Evolutionary conservation across 1,140 invertebrate genomes (phyloP).

Genomic region (Drosophila willistoni): DNA sequence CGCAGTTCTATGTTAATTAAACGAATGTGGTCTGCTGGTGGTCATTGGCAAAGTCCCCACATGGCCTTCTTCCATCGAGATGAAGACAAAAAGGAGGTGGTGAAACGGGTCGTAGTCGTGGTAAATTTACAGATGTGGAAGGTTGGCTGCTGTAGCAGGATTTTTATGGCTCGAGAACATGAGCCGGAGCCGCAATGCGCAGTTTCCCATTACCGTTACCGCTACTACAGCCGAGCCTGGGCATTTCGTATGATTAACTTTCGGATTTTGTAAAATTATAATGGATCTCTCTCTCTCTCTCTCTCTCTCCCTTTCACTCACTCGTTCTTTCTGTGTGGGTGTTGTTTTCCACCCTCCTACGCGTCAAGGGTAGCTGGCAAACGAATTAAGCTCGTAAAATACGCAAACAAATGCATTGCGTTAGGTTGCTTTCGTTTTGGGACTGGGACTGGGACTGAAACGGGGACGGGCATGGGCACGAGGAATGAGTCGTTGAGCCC

Average conservation of each 20-base stretch:
- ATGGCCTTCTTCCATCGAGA: background rate
- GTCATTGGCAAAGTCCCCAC: background rate
- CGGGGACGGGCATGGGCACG: no score
- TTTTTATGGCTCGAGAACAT: slow-evolving; percentile 4
- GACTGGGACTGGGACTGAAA: slow-evolving; percentile 34
- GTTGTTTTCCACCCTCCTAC: slow-evolving; percentile 43
- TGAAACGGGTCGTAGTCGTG: no score
- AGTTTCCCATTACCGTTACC: slow-evolving; percentile 30
- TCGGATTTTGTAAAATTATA: slow-evolving; percentile 79
- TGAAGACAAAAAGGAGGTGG: background rate
- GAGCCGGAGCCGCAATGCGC: slow-evolving; percentile 50
- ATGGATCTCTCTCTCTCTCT: slow-evolving; percentile 43
- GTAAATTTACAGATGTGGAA: background rate
- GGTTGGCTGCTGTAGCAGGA: background rate
- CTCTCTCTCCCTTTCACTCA: no score
- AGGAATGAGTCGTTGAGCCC: slow-evolving; percentile 35
- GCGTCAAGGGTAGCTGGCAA: slow-evolving; percentile 41
- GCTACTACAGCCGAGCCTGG: slow-evolving; percentile 9
- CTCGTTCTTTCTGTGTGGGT: slow-evolving; percentile 1
- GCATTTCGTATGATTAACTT: slow-evolving; percentile 76
- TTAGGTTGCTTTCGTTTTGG: slow-evolving; percentile 47
- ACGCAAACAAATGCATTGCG: slow-evolving; percentile 50
- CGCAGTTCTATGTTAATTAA: slow-evolving; percentile 29
- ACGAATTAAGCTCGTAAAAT: slow-evolving; percentile 79
- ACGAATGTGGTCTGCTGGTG: background rate